Evolutionary conservation across 2,797 vertebrate species (phyloP).

Genomic region (Gallinago solitaria): DNA sequence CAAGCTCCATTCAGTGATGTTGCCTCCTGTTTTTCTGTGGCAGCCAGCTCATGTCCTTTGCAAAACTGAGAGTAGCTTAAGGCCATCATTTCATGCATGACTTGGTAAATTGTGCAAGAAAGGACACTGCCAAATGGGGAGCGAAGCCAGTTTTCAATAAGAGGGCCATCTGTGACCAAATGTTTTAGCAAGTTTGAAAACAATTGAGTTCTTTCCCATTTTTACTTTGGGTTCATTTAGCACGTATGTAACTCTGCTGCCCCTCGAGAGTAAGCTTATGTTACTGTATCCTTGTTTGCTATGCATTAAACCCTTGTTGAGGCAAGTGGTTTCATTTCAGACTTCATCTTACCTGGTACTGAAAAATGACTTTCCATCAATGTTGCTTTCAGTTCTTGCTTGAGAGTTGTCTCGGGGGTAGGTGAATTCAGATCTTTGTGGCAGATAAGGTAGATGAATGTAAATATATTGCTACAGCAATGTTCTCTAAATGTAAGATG

Average conservation of each 20-base stretch:
- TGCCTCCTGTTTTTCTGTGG: background rate
- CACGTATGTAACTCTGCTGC: background rate
- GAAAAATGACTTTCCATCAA: background rate
- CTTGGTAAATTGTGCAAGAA: conserved; percentile 70
- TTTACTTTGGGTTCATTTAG: background rate
- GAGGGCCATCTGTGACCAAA: conserved; percentile 76
- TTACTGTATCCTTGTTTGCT: background rate
- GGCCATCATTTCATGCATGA: conserved; percentile 67
- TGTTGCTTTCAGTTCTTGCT: background rate
- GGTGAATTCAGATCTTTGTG: background rate
- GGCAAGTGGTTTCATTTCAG: background rate
- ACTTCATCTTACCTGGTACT: background rate
- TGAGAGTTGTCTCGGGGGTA: background rate
- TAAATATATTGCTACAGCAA: background rate
- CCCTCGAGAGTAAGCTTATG: background rate
- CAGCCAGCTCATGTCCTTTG: conserved; percentile 54
- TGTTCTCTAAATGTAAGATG: background rate
- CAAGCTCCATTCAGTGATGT: background rate
- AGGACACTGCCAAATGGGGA: conserved; percentile 66
- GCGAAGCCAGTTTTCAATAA: conserved; percentile 66
- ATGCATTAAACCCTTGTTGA: background rate
- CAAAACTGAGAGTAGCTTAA: conserved; percentile 55
- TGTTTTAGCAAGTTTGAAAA: conserved; percentile 43
- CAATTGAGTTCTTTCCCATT: background rate
- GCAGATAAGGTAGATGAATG: background rate